A percentile compares a stretch with the other conserved stretches of the same genome.
These are phyloP conservation scores for Xyrichtys novacula DNA, from an alignment of 2,797 vertebrate species.

Conservation along the genomic window DNA sequence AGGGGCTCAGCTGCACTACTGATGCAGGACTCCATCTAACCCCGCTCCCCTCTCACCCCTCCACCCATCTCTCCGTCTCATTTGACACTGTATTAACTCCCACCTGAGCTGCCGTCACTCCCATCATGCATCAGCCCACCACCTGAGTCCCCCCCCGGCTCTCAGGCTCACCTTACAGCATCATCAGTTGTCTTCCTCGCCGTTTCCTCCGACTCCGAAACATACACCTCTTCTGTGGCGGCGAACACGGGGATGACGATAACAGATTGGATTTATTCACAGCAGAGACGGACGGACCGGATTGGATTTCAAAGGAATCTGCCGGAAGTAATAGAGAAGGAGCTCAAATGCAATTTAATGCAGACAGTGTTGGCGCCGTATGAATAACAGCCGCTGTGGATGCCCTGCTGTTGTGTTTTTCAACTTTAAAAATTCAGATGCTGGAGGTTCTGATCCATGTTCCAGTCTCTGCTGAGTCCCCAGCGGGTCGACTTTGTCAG, in stretches of 20 bases:
- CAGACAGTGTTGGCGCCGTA: not conserved
- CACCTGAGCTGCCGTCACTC: slow-evolving; percentile 78
- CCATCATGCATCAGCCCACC: slow-evolving; percentile 77
- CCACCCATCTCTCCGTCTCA: slow-evolving; percentile 66
- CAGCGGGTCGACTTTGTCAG: too few species aligned
- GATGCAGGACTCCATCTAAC: slow-evolving; percentile 52
- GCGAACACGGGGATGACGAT: slow-evolving; percentile 11
- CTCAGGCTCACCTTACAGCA: slow-evolving; percentile 40
- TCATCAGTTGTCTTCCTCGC: slow-evolving; percentile 29
- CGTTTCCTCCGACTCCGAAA: slow-evolving; percentile 1
- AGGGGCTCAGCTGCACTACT: slow-evolving; percentile 75
- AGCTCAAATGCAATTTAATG: not conserved
- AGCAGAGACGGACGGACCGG: slow-evolving; percentile 20
- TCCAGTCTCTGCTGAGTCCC: too few species aligned
- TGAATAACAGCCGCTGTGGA: not conserved
- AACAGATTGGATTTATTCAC: slow-evolving; percentile 39
- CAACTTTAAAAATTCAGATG: not conserved
- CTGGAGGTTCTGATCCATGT: too few species aligned
- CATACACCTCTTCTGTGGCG: slow-evolving; percentile 4
- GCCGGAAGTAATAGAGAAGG: slow-evolving; percentile 9
- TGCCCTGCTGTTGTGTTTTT: not conserved
- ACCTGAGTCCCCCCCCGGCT: slow-evolving; percentile 61
- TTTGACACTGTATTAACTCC: slow-evolving; percentile 84
- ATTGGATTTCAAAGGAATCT: slow-evolving; percentile 27
- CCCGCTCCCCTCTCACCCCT: slow-evolving; percentile 4